A percentile compares a stretch with the other conserved stretches of the same genome.
phyloP scores from a whole-genome alignment of 1,140 invertebrate genomes.

The Liolophura sinensis region DNA sequence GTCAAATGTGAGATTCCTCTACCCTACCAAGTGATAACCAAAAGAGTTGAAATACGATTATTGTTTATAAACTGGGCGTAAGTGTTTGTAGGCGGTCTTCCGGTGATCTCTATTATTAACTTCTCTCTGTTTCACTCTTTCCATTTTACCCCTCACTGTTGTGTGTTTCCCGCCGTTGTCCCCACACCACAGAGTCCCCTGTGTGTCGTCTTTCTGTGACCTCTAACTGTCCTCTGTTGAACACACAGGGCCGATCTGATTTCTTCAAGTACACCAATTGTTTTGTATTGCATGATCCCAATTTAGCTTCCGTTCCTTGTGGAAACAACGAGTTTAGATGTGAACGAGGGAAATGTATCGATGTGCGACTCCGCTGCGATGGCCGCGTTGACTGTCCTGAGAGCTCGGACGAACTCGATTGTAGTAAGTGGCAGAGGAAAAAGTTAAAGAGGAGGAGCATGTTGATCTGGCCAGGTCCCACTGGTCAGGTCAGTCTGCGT shows the following conservation, averaged over 20 bases:
- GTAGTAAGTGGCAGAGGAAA: constrained; percentile 35
- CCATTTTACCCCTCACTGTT: background rate
- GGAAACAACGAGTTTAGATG: constrained; percentile 59
- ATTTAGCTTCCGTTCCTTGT: constrained; percentile 30
- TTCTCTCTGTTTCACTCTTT: background rate
- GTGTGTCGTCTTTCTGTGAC: background rate
- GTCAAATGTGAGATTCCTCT: too few species aligned
- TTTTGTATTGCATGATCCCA: constrained; percentile 1
- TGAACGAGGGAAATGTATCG: constrained; percentile 71
- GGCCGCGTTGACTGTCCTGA: constrained; percentile 87
- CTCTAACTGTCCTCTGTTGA: background rate
- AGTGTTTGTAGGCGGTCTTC: too few species aligned
- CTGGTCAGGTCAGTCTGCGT: too few species aligned
- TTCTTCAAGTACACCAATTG: too few species aligned
- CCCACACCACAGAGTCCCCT: background rate
- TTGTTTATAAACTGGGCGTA: too few species aligned
- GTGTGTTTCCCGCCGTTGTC: background rate
- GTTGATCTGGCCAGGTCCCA: too few species aligned
- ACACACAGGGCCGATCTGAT: too few species aligned
- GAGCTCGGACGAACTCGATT: constrained; percentile 77
- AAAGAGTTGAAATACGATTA: too few species aligned
- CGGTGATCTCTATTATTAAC: too few species aligned
- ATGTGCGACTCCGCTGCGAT: constrained; percentile 75
- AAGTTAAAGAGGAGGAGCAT: too few species aligned
- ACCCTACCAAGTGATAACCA: too few species aligned